A percentile compares a stretch with the other conserved stretches of the same genome.
Conservation (phyloP, 2,113 vertebrate species). For the Psilopsiagon aurifrons region DNA sequence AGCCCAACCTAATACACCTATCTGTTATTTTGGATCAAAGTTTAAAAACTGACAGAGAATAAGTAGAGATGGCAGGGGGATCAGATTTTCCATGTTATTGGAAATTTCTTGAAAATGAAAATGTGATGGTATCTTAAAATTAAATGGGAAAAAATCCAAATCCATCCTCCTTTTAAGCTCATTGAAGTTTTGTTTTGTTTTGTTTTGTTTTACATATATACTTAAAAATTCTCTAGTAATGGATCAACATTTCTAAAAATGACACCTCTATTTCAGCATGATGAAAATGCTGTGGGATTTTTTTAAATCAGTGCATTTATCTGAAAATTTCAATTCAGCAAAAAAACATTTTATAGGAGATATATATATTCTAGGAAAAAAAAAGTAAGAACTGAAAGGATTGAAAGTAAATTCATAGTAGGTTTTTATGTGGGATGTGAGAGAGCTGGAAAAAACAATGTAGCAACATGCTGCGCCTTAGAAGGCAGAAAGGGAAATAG, state of each 20-base stretch:
- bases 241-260: slow-evolving; percentile 1
- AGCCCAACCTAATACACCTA: neutral
- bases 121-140: neutral
- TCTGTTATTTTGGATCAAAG: neutral
- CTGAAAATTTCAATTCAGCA: neutral
- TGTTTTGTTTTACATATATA: neutral
- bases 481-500: neutral
- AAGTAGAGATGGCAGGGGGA: neutral
- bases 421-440: neutral
- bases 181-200: neutral
- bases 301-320: neutral
- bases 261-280: neutral
- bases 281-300: neutral
- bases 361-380: neutral
- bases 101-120: neutral
- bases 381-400: neutral
- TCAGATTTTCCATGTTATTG: neutral
- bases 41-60: neutral
- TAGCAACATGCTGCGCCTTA: neutral
- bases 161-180: neutral
- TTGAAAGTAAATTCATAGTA: neutral
- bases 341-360: neutral
- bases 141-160: neutral
- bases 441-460: neutral
- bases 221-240: neutral